Base-by-base conservation (phyloP, 2,797 vertebrate genomes). In the Cuniculus paca region DNA sequence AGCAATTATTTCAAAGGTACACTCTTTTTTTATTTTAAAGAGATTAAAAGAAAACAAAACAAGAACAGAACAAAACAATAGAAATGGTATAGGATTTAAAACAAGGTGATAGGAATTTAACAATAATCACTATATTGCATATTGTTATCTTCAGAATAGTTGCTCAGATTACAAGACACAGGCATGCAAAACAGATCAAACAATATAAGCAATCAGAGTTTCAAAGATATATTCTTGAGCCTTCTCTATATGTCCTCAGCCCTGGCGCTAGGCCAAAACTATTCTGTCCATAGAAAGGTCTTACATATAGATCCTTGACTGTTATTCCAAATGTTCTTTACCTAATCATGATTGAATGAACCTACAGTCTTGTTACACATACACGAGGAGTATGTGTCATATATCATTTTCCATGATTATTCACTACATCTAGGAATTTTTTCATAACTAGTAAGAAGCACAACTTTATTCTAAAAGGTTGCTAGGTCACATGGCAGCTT, bases 391-490 rank as follows among this genome's bases (percentile, higher is more conserved):
- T 87, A 7, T 84, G 13, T 83, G 34, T 6, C 54, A 63, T 20
- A 88, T 60, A 65, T 81, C 1, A 81, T 88, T 93, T 90, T 2
- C 56, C 36, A 36, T 36, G 94, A 79, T n/a, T 94, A 79, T 91
- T 24, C 0, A 48, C 28, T 90, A 8, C 5, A 78, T 14, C 31
- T 12, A 34, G 3, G 6, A 88, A 81, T 31, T n/a, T 81, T 93
- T 94, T 65, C 9, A 42, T 84, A 89, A 70, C 3, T 36, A 4
- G 91, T 80, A n/a, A 63, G 63, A 92, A 96, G 70, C 74, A 1
- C 17, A 92, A 70, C 4, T 90, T 90, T 75, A 54, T 95, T 88
- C 16, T 45, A 90, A 78, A 95, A 88, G 34, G 88, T 68, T 88
- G 7, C 31, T 45, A 83, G 36, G 84, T 91, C 13, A 75, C 45